Conservation (phyloP, 2,797 vertebrate genomes). For the Enteromius thamalakanensis region DNA sequence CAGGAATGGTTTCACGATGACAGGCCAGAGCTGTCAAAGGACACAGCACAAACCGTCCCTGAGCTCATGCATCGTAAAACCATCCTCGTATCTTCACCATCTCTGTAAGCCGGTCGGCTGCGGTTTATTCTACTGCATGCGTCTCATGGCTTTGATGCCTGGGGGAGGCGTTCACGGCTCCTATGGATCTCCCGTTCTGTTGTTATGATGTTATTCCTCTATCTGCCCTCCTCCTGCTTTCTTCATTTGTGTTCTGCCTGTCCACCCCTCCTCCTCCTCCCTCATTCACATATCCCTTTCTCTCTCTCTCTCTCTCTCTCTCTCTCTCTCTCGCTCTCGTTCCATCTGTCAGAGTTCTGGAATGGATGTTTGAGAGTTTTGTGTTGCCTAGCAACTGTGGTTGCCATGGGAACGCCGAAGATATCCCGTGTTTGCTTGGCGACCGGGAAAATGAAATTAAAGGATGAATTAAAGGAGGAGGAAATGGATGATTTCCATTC, state of each 20-base stretch:
- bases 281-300: constrained; percentile 15
- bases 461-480: constrained; percentile 72
- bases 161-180: background rate
- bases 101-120: background rate
- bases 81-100: background rate
- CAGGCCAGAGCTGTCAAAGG: constrained; percentile 33
- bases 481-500: constrained; percentile 61
- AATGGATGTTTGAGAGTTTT: constrained; percentile 84
- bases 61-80: background rate
- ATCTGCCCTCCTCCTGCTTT: constrained; percentile 4
- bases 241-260: constrained; percentile 11
- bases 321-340: constrained; percentile 39
- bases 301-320: constrained; percentile 41
- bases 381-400: constrained; percentile 82
- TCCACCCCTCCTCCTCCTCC: constrained; percentile 10
- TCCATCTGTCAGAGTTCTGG: constrained; percentile 80
- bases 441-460: constrained; percentile 79
- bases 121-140: background rate
- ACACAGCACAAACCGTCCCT: constrained; percentile 8
- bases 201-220: constrained; percentile 16
- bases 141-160: constrained; percentile 4
- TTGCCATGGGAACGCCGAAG: constrained; percentile 74
- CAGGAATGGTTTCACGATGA: constrained; percentile 26
- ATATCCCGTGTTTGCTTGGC: constrained; percentile 74
- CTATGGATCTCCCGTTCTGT: constrained; percentile 26